Base-by-base conservation (phyloP, 37 sponge, comb jelly and placozoan genomes). In the Aphrocallistes beatrix region DNA sequence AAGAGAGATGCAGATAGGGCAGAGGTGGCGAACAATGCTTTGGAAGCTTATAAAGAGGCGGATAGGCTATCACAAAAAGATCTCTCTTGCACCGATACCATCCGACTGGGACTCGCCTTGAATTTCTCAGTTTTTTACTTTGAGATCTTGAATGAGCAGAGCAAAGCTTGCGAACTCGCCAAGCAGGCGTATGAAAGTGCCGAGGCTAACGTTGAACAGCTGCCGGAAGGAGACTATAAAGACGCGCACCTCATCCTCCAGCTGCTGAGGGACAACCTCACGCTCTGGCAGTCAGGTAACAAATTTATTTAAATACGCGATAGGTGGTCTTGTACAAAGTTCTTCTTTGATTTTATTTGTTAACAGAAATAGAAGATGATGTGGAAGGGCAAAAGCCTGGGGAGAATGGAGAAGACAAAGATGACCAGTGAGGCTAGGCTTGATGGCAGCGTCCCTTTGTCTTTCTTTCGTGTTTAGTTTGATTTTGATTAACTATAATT, bases 121-220 rank as follows among this genome's bases (percentile, higher is more conserved):
- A 97, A 97, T 86, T 97, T 90, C 89, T 97, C 98, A 21, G 98
- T 97, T 1, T 97, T 95, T 83, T 94, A 89, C 88, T 97, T 91
- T 83, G 98, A 97, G 75, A 94, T 95, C 50, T 10, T 86, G 51
- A 89, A 91, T 38, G 48, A 88, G 25, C 87, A 88, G 0, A 90
- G 84, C 3, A 81, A 91, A 47, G 96, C 96, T 10, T 92, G 91
- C 69, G 23, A 81, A 36, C 82, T 95, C 36, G 96, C 96, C 1
- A 90, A 90, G 75, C 9, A 87, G 49, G 84, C 84, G 9, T 60
- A 25, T 13, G 75, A 60, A 3, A 30, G n/a, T 25, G 75, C 75
- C 3, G 25, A 25, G 3, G 75, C 17, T 3, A 60, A 28, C 34
- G n/a, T 60, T 25, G 75, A 60, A 3, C 75, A 60, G 34, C 75